A percentile compares a stretch with the other conserved stretches of the same genome.
Conservation (phyloP, 1,140 invertebrate genomes). For the Hetaerina americana region DNA sequence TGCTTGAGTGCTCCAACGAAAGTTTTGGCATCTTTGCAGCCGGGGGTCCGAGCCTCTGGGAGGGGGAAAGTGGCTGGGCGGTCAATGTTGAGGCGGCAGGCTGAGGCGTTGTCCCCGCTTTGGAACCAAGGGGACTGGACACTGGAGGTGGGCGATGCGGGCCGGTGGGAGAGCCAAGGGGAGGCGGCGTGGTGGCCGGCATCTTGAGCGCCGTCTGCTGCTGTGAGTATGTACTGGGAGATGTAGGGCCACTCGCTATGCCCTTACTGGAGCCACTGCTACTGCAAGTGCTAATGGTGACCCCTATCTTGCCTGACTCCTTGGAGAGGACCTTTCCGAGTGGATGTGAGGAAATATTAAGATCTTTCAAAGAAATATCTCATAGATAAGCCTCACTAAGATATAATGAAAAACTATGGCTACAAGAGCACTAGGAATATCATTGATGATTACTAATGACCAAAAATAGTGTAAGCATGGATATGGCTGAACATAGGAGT, state of each 20-base stretch:
- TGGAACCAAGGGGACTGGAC: too few species aligned
- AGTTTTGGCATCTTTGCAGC: background rate
- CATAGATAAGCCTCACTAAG: too few species aligned
- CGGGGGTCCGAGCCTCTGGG: background rate
- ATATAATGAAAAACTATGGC: too few species aligned
- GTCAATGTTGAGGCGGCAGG: background rate
- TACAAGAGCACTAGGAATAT: too few species aligned
- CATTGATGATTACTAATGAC: too few species aligned
- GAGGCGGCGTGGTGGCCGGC: too few species aligned
- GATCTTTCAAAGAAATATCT: too few species aligned
- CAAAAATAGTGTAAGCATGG: too few species aligned
- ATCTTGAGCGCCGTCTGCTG: background rate
- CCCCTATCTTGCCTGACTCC: conserved; percentile 77
- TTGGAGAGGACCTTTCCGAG: conserved; percentile 37
- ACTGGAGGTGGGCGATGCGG: too few species aligned
- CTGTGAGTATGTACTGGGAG: background rate
- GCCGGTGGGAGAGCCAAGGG: background rate
- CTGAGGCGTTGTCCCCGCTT: too few species aligned
- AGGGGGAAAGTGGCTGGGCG: background rate
- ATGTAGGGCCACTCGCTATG: background rate
- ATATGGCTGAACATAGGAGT: too few species aligned
- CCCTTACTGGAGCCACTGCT: background rate
- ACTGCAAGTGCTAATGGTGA: conserved; percentile 62
- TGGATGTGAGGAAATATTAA: too few species aligned
- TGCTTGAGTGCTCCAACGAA: background rate